Percentiles rank a stretch among this genome's conserved stretches.
Evolutionary conservation across 2,888 invertebrate species (phyloP).

Genomic region (Eulithis prunata): DNA sequence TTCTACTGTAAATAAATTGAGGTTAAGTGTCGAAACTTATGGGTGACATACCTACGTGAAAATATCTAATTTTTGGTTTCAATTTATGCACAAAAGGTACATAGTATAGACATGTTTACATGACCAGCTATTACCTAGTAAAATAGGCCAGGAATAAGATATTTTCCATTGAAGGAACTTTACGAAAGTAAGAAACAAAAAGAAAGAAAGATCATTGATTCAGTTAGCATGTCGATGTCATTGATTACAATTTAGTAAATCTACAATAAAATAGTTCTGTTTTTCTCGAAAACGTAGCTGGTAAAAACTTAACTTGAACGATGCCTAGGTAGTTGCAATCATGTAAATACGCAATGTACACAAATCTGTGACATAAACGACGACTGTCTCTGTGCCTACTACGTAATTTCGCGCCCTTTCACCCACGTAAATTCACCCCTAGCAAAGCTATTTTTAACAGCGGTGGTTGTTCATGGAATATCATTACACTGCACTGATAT

Average conservation of each 20-base stretch:
- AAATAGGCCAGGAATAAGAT: slow-evolving; percentile 6
- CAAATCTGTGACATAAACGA: slow-evolving; percentile 36
- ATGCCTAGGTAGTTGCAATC: neutral
- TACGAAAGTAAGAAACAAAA: slow-evolving; percentile 11
- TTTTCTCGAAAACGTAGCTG: slow-evolving; percentile 2
- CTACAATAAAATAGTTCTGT: slow-evolving; percentile 9
- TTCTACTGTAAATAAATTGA: slow-evolving; percentile 71
- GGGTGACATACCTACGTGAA: slow-evolving; percentile 53
- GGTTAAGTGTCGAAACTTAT: slow-evolving; percentile 78
- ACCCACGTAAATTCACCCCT: slow-evolving; percentile 51
- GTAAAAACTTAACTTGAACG: neutral
- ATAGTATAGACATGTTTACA: neutral
- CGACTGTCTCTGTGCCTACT: slow-evolving; percentile 24
- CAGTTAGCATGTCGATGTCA: slow-evolving; percentile 68
- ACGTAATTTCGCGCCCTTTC: slow-evolving; percentile 83
- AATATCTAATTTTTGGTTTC: slow-evolving; percentile 37
- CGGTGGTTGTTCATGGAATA: neutral
- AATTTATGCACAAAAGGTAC: slow-evolving; percentile 6
- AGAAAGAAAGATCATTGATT: slow-evolving; percentile 62
- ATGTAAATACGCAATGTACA: neutral
- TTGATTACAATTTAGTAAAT: slow-evolving; percentile 37
- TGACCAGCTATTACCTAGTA: neutral
- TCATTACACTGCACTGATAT: slow-evolving; percentile 15
- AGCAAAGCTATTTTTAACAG: neutral
- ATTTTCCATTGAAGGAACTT: slow-evolving; percentile 10